A percentile compares a stretch with the other conserved stretches of the same genome.
Evolutionary conservation across 2,113 vertebrate species (phyloP).

Genomic region (Ivindomyrus marchei): DNA sequence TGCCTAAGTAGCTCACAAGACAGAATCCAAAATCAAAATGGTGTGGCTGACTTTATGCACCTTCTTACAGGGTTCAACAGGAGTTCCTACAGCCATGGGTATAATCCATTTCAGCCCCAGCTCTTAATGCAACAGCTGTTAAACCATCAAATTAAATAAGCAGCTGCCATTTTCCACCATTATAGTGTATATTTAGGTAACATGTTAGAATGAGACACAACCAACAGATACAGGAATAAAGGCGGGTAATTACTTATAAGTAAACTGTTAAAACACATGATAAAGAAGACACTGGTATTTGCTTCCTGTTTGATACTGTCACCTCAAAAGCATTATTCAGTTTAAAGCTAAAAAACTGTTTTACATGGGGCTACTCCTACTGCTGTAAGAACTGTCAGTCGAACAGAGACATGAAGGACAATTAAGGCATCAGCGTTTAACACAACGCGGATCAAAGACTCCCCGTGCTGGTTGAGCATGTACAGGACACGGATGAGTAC

Average conservation of each 20-base stretch:
- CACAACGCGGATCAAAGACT: constrained; percentile 21
- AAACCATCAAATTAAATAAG: background rate
- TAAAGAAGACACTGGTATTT: background rate
- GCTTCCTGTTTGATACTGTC: background rate
- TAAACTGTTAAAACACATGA: background rate
- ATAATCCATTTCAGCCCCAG: background rate
- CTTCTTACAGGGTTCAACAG: background rate
- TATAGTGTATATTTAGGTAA: background rate
- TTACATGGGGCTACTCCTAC: background rate
- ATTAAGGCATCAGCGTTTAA: constrained; percentile 19
- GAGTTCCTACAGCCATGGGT: background rate
- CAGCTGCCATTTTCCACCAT: background rate
- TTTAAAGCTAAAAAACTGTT: background rate
- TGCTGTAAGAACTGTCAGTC: background rate
- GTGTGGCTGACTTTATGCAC: background rate
- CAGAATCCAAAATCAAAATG: background rate
- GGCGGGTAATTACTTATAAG: background rate
- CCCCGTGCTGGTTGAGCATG: background rate
- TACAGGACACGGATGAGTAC: constrained; percentile 12
- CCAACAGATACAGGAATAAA: background rate
- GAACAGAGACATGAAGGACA: background rate
- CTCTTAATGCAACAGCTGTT: background rate
- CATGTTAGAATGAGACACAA: background rate
- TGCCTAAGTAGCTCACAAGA: background rate
- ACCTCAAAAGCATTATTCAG: background rate